These are phyloP conservation scores for Apotomis betuletana DNA, from an alignment of 2,888 invertebrate species.

Conservation along the genomic window DNA sequence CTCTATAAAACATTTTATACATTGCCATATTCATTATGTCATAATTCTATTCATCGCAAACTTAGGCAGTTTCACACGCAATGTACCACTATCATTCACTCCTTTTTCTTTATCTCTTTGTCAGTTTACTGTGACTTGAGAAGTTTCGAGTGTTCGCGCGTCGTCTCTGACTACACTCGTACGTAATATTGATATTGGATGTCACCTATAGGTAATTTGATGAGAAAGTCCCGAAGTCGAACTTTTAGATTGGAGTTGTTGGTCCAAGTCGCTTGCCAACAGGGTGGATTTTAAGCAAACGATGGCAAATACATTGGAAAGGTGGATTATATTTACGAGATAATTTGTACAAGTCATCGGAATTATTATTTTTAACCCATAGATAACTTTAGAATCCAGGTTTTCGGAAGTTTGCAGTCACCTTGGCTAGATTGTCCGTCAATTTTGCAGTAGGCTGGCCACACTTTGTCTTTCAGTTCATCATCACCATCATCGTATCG, in stretches of 20 bases:
- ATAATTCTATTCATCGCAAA: background rate
- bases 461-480: too few species aligned
- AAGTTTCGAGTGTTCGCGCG: conserved; percentile 3
- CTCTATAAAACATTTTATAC: too few species aligned
- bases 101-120: background rate
- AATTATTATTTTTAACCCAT: too few species aligned
- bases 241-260: conserved; percentile 17
- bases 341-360: too few species aligned
- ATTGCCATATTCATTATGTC: too few species aligned
- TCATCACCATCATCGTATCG: too few species aligned
- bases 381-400: too few species aligned
- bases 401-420: too few species aligned
- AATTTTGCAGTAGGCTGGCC: too few species aligned
- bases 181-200: background rate
- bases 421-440: too few species aligned
- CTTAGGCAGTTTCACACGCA: background rate
- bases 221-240: background rate
- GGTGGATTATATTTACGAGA: background rate
- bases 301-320: background rate
- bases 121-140: background rate
- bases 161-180: background rate
- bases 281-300: background rate
- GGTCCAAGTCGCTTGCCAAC: background rate
- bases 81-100: conserved; percentile 9
- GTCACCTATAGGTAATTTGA: conserved; percentile 10